Evolutionary conservation across 2,888 invertebrate species (phyloP), one percentile per base, ranked within the genome.

Genomic region (Fragum whitleyi): DNA sequence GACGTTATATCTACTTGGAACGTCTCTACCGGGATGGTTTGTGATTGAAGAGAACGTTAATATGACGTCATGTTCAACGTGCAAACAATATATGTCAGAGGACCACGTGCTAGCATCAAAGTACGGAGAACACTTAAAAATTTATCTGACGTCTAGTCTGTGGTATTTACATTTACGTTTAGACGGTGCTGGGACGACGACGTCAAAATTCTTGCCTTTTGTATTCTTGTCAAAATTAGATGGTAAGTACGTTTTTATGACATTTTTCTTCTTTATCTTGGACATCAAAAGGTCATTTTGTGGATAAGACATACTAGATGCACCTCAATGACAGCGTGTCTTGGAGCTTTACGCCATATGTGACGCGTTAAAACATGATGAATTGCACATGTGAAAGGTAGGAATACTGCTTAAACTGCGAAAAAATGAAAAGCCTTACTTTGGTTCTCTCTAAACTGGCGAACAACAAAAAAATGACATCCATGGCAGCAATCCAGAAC

Each of bases 1-100:
- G 42, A 42, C 65, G 23, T 26, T 65, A 9, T 65, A 65, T 42
- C 23, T 65, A 42, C 23, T 65, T 14, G 65, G 65, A 2, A 65
- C 65, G 42, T 65, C 65, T 1, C 42, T 65, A 23, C 65, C 65
- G 11, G 65, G 65, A 21, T 65, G 65, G 65, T 65, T 65, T 19
- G 42, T 65, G 0, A 42, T 65, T 21, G 65, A 65, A 5, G 65
- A 65, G n/a, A 16, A 42, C 16, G 42, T 65, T 9, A 65, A 65
- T 21, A 65, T 21, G 6, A 21, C 65, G 19, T 11, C 42, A 21
- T 65, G 65, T 32, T 36, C 39, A 1, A 19, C 65, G 23, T 32
- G 36, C 42, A 28, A 61, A 29, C 26, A n/a, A 5, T 61, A 29
- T n/a, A 7, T 61, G 29, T 61, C 61, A 14, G 32, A 57, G 57